Evolutionary conservation across 1,140 invertebrate genomes (phyloP).

Genomic region (Trypoxylus dichotomus): DNA sequence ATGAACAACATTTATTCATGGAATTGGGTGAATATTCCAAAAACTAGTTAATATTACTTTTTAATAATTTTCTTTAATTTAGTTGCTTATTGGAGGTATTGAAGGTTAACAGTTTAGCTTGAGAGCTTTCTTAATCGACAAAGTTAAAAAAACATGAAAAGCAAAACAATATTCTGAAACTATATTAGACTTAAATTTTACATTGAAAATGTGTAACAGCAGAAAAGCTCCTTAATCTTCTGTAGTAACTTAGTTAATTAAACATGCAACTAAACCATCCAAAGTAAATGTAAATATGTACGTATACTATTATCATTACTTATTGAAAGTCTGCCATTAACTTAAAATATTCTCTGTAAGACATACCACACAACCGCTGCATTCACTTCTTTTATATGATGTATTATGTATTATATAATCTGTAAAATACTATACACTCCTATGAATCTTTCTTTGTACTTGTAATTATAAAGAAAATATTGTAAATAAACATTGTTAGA

Average conservation of each 20-base stretch:
- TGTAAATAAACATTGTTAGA: slow-evolving; percentile 39
- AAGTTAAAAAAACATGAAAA: too few species aligned
- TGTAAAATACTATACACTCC: not conserved
- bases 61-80: too few species aligned
- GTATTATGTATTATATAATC: not conserved
- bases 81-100: too few species aligned
- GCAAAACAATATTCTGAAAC: too few species aligned
- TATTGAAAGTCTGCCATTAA: slow-evolving; percentile 2
- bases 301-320: not conserved
- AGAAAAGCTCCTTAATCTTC: too few species aligned
- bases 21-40: too few species aligned
- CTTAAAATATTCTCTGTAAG: slow-evolving; percentile 4
- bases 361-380: slow-evolving; percentile 4
- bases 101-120: too few species aligned
- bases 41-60: too few species aligned
- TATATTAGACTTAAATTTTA: too few species aligned
- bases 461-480: slow-evolving; percentile 18
- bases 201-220: too few species aligned
- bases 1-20: too few species aligned
- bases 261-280: not conserved
- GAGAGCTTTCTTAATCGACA: too few species aligned
- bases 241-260: not conserved
- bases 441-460: slow-evolving; percentile 3
- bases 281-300: slow-evolving; percentile 6
- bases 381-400: not conserved